Evolutionary conservation across 2,888 invertebrate genomes (phyloP), one percentile per base, ranked within the genome.

Genomic region (Cerastoderma edule): DNA sequence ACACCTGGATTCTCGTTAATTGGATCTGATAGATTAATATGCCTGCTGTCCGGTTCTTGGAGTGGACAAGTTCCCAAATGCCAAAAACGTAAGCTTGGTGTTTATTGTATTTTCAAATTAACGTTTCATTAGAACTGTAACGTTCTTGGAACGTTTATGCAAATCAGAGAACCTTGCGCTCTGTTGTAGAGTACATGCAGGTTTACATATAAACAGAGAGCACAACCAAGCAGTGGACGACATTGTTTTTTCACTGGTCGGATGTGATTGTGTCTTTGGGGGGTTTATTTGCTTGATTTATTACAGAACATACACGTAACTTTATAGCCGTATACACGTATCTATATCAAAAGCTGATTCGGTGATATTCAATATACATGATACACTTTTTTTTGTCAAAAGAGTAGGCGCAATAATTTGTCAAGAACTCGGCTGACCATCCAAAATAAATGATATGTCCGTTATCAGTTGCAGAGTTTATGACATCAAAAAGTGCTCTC

Each of bases 21-120:
- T 39, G 60, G 60, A 22, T 60, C n/a, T 8, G 3, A 35, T 13
- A 19, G 22, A 3, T 22, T 60, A 2, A 60, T 39, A 22, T 60
- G 60, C 27, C 8, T 60, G 2, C 4, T 24, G 0, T 13, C 60
- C 13, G 60, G 60, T 39, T 8, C 35, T 2, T 60, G 60, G 60
- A 60, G 27, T 39, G 24, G 24, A 5, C 3, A 35, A 24, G 2
- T 39, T 16, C 60, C 60, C 6, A 60, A 22, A 19, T 60, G 60
- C 39, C 10, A 35, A 60, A 60, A 60, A 60, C 24, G 60, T 60
- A n/a, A n/a, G 33, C 35, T 2, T 39, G 39, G 16, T 10, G 8
- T 39, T 16, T 10, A 13, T 39, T 39, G 16, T 16, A 8, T 10
- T 39, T 5, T 5, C 48, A 48, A 48, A 10, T 48, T 5, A 6